These are phyloP conservation scores for Griposia aprilina DNA, from an alignment of 2,888 invertebrate species.

Conservation along the genomic window DNA sequence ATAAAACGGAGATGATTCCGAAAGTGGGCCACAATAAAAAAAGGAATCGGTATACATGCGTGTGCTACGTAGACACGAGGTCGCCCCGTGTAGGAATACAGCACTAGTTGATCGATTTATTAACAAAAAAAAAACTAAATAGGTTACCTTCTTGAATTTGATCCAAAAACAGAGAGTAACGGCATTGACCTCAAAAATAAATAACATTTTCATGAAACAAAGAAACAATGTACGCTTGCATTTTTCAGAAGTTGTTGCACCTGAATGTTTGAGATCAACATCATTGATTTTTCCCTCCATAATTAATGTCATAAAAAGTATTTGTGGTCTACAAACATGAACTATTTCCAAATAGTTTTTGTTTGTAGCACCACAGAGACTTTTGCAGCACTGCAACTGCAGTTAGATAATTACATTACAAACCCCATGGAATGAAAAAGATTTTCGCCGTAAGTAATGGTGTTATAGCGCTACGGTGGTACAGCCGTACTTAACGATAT, in stretches of 20 bases:
- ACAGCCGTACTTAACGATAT: no score
- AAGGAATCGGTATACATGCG: slow-evolving; percentile 60
- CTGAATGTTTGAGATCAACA: background rate
- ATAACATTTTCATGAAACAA: slow-evolving; percentile 56
- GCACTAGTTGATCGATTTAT: slow-evolving; percentile 24
- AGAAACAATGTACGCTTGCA: slow-evolving; percentile 42
- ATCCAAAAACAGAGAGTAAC: slow-evolving; percentile 48
- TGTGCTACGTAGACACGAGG: slow-evolving; percentile 68
- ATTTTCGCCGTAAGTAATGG: background rate
- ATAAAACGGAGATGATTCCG: slow-evolving; percentile 70
- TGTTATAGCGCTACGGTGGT: background rate
- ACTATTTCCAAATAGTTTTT: background rate
- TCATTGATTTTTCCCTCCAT: background rate
- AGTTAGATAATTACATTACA: background rate
- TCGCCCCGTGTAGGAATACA: slow-evolving; percentile 56
- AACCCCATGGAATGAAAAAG: background rate
- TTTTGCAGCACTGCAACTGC: background rate
- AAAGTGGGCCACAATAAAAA: slow-evolving; percentile 75
- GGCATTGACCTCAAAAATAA: slow-evolving; percentile 66
- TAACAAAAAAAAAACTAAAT: slow-evolving; percentile 39
- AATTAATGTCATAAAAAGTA: no score
- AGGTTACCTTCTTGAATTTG: slow-evolving; percentile 37
- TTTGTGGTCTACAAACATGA: background rate
- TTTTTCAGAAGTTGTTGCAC: slow-evolving; percentile 49
- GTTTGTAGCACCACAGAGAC: background rate